A percentile compares a stretch with the other conserved stretches of the same genome.
Evolutionary conservation across 2,113 vertebrate genomes (phyloP).

Genomic region (Brachypteracias leptosomus): DNA sequence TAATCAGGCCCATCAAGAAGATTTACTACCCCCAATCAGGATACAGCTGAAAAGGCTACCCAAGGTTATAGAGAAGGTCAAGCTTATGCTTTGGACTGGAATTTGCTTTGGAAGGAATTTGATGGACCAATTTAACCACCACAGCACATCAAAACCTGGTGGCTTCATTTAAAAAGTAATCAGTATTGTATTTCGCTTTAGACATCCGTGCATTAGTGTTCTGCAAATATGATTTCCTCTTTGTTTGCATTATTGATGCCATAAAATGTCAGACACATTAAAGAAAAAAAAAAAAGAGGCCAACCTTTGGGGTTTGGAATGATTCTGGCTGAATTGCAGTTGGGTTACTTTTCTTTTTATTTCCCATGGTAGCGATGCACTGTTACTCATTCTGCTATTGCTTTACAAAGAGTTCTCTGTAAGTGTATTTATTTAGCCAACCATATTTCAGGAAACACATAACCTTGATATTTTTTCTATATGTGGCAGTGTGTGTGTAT

Average conservation of each 20-base stretch:
- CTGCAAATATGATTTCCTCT: slow-evolving; percentile 59
- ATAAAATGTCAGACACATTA: slow-evolving; percentile 68
- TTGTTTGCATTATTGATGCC: slow-evolving; percentile 73
- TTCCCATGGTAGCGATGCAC: slow-evolving; percentile 32
- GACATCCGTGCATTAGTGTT: slow-evolving; percentile 61
- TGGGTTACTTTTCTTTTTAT: slow-evolving; percentile 52
- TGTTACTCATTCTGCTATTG: slow-evolving; percentile 46
- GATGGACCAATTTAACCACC: slow-evolving; percentile 50
- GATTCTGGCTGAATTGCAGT: slow-evolving; percentile 50
- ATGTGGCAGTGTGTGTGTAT: neutral
- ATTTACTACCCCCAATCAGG: slow-evolving; percentile 14
- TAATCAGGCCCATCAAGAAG: neutral
- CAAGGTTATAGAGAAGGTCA: slow-evolving; percentile 53
- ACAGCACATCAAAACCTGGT: slow-evolving; percentile 56
- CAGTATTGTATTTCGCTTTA: slow-evolving; percentile 58
- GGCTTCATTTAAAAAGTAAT: slow-evolving; percentile 71
- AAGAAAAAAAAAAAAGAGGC: slow-evolving; percentile 45
- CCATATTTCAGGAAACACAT: slow-evolving; percentile 16
- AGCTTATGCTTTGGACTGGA: slow-evolving; percentile 29
- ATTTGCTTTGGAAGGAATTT: slow-evolving; percentile 55
- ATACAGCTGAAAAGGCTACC: slow-evolving; percentile 33
- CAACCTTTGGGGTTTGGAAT: slow-evolving; percentile 57
- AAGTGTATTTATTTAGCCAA: slow-evolving; percentile 10
- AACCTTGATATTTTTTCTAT: neutral
- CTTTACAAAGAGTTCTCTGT: slow-evolving; percentile 24